Evolutionary conservation across 2,113 vertebrate species (phyloP).

Genomic region (Nansenia antarctica): DNA sequence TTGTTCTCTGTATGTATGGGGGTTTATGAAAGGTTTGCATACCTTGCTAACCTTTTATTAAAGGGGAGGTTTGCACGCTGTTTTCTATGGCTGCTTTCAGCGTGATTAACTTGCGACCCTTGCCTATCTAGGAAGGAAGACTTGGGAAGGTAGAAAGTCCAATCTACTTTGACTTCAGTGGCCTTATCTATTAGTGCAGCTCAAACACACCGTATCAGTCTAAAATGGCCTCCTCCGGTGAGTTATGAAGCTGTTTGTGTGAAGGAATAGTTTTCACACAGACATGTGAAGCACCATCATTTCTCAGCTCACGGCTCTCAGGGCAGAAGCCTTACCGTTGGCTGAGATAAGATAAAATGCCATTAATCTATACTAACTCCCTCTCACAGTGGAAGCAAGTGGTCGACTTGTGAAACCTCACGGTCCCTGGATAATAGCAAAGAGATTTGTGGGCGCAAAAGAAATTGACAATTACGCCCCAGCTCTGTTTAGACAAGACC

Average conservation of each 20-base stretch:
- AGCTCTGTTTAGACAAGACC: too few relatives aligned
- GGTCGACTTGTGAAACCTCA: slow-evolving; percentile 25
- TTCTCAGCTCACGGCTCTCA: slow-evolving; percentile 31
- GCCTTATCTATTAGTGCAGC: background rate
- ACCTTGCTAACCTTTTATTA: too few relatives aligned
- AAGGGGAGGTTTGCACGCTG: too few relatives aligned
- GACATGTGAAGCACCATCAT: slow-evolving; percentile 29
- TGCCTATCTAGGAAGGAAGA: too few relatives aligned
- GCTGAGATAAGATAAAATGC: slow-evolving; percentile 40
- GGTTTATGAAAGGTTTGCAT: too few relatives aligned
- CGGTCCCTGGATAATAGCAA: slow-evolving; percentile 34
- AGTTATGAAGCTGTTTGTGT: slow-evolving; percentile 18
- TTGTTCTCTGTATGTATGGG: too few relatives aligned
- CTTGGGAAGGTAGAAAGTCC: too few relatives aligned
- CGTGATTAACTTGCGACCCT: too few relatives aligned
- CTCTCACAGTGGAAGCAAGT: slow-evolving; percentile 1
- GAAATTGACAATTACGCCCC: slow-evolving; percentile 46
- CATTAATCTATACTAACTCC: slow-evolving; percentile 44
- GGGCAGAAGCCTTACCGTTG: slow-evolving; percentile 38
- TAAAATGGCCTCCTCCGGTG: background rate
- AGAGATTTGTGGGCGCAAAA: slow-evolving; percentile 1
- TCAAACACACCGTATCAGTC: background rate
- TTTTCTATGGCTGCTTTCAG: too few relatives aligned
- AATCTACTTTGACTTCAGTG: background rate
- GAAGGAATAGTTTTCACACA: slow-evolving; percentile 19